Base-by-base conservation (phyloP, 2,888 invertebrate genomes). In the Drosophila dives region DNA sequence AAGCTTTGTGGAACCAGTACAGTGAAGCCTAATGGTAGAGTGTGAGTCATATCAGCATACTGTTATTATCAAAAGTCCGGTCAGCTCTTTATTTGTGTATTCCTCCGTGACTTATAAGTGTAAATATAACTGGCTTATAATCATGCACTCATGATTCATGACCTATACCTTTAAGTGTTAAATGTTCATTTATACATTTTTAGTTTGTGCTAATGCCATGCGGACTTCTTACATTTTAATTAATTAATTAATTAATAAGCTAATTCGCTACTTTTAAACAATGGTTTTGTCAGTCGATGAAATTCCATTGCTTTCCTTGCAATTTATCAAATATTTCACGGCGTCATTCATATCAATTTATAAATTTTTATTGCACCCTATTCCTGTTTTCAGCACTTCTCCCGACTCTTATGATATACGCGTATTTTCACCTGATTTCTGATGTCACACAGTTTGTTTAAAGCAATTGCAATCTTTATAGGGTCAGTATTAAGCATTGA, bases 391-490 rank as follows among this genome's bases (percentile, higher is more conserved):
- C 34, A 20, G 33, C 33, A 67, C 12, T 38, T 56, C 49, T 42
- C 54, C 38, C 66, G 55, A 53, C 33, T 60, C 40, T 65, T 73
- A 80, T 80, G 81, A 79, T 65, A 67, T 58, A 80, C 50, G 67
- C 34, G 79, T 67, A 64, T 79, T 72, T 79, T 80, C 72, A 79
- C 77, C 80, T 69, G 64, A 23, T 42, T 38, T 45, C 11, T 33
- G 50, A 42, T 3, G 62, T 49, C 56, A 50, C 53, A 66, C 64
- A 29, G 58, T 64, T 63, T 51, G 53, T 63, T 58, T 49, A 29
- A n/a, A 26, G 60, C 75, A 77, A 71, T 68, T 75, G 76, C 84
- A 81, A 75, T 81, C 67, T 83, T 87, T 83, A 83, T 75, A 77
- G 72, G 73, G 63, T 68, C 64, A 65, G 65, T 72, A 77, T 72